Evolutionary conservation across 2,113 vertebrate genomes (phyloP).

Genomic region (Hepsetus odoe): DNA sequence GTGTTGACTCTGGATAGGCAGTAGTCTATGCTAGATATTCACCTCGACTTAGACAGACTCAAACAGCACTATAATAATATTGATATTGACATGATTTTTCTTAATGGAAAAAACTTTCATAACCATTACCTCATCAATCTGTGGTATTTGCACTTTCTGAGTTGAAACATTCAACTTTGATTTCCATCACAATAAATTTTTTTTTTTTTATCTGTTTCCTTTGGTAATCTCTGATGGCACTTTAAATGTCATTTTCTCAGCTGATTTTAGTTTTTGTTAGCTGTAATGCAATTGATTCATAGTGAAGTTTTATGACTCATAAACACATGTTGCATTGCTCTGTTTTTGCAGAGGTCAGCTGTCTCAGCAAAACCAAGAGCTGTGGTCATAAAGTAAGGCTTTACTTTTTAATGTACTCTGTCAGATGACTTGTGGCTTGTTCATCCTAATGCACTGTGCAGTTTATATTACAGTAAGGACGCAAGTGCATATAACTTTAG

Average conservation of each 20-base stretch:
- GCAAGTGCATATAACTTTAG: not conserved
- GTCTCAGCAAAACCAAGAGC: not conserved
- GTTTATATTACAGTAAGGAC: not conserved
- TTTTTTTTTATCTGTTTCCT: no score
- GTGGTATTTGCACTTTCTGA: no score
- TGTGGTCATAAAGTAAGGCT: conserved; percentile 9
- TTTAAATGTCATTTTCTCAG: not conserved
- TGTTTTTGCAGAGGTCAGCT: not conserved
- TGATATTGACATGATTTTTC: no score
- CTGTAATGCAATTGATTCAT: not conserved
- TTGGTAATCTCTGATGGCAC: no score
- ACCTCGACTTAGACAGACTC: no score
- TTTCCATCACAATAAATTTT: no score
- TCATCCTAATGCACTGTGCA: not conserved
- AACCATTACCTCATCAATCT: no score
- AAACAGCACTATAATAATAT: no score
- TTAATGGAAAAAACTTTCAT: no score
- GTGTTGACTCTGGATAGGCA: no score
- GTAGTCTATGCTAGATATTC: no score
- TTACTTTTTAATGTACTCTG: not conserved
- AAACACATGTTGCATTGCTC: not conserved
- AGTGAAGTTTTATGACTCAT: not conserved
- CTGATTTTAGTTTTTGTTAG: not conserved
- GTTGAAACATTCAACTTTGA: no score
- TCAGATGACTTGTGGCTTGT: not conserved